A percentile compares a stretch with the other conserved stretches of the same genome.
Conservation (phyloP, 2,113 vertebrate genomes). For the Symphodus melops region DNA sequence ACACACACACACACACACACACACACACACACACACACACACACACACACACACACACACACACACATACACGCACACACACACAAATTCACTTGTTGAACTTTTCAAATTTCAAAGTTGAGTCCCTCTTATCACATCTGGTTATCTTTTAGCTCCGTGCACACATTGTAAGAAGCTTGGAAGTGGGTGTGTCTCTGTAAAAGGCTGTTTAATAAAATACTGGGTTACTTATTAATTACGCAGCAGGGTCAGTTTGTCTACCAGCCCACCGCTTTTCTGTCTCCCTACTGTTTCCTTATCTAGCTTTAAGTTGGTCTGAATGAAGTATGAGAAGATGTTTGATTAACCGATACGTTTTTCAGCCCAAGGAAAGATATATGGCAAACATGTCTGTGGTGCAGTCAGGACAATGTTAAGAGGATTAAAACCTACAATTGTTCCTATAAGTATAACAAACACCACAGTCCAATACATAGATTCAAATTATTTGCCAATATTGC, state of each 20-base stretch:
- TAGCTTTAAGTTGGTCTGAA: not conserved
- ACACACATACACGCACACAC: slow-evolving; percentile 15
- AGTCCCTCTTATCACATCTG: slow-evolving; percentile 44
- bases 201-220: slow-evolving; percentile 7
- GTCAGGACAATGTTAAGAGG: slow-evolving; percentile 2
- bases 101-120: slow-evolving; percentile 29
- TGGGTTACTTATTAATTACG: slow-evolving; percentile 48
- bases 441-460: slow-evolving; percentile 31
- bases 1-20: not conserved
- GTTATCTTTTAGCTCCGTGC: slow-evolving; percentile 51
- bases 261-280: not conserved
- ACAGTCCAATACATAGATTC: slow-evolving; percentile 30
- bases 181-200: slow-evolving; percentile 15
- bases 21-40: too few species aligned
- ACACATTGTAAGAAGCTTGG: slow-evolving; percentile 25
- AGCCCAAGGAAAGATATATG: slow-evolving; percentile 1
- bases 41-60: too few species aligned
- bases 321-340: slow-evolving; percentile 13
- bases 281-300: not conserved
- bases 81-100: slow-evolving; percentile 40
- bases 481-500: not conserved
- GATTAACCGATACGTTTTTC: slow-evolving; percentile 29
- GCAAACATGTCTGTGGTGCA: not conserved
- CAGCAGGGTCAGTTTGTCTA: not conserved
- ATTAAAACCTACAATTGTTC: slow-evolving; percentile 35